Conservation (phyloP, 2,797 vertebrate species). For the Urocyon cinereoargenteus region DNA sequence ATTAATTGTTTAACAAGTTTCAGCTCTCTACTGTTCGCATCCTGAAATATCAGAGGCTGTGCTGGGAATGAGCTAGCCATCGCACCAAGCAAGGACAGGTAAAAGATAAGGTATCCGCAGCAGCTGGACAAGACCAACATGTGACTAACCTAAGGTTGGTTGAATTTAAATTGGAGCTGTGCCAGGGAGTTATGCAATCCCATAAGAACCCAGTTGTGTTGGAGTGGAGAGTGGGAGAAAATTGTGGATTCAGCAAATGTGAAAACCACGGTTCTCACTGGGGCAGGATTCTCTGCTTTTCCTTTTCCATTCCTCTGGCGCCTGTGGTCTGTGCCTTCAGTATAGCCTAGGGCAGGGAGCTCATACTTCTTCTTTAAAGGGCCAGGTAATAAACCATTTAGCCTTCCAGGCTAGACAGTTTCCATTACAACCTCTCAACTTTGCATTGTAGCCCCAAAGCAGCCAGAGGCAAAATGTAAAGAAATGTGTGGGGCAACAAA, state of each 20-base stretch:
- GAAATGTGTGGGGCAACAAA: not conserved
- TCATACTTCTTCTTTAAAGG: not conserved
- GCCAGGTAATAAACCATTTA: not conserved
- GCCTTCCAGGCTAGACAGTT: not conserved
- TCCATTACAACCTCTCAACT: not conserved
- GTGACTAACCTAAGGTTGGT: not conserved
- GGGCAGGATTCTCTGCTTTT: not conserved
- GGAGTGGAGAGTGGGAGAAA: not conserved
- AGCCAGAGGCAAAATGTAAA: not conserved
- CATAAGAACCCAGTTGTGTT: not conserved
- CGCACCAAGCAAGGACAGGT: not conserved
- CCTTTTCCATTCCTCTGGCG: not conserved
- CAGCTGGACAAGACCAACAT: not conserved
- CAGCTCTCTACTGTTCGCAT: not conserved
- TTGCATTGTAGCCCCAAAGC: not conserved
- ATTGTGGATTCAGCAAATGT: not conserved
- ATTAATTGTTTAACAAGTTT: slow-evolving; percentile 41
- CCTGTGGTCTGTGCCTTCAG: not conserved
- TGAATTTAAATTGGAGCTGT: not conserved
- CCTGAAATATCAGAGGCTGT: not conserved
- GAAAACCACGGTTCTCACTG: not conserved
- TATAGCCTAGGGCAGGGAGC: not conserved
- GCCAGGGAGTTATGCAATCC: not conserved
- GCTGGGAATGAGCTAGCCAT: not conserved
- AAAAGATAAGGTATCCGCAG: not conserved